A percentile compares a stretch with the other conserved stretches of the same genome.
Evolutionary conservation across 2,797 vertebrate genomes (phyloP).

Genomic region (Leuciscus waleckii): DNA sequence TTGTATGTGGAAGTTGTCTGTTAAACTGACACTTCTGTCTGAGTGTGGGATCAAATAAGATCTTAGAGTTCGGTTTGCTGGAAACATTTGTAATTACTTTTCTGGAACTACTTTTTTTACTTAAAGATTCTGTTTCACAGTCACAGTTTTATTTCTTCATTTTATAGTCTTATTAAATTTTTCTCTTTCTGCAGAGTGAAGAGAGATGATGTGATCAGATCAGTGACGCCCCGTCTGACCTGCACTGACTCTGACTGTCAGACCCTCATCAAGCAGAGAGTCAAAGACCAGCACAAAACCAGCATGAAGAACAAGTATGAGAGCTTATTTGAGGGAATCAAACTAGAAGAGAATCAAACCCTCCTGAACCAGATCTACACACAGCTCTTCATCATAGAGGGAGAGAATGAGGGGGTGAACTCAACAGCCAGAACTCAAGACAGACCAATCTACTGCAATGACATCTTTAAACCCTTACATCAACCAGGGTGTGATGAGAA

Average conservation of each 20-base stretch:
- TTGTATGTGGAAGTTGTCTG: not conserved
- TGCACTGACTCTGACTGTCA: not conserved
- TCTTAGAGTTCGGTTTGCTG: too few species aligned
- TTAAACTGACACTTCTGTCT: too few species aligned
- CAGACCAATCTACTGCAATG: not conserved
- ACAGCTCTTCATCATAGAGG: constrained; percentile 1
- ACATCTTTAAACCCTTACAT: not conserved
- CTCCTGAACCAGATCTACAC: not conserved
- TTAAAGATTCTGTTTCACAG: not conserved
- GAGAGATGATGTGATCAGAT: not conserved
- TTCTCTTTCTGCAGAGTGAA: not conserved
- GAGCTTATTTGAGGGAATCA: not conserved
- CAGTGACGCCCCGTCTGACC: not conserved
- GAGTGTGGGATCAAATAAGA: too few species aligned
- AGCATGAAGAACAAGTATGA: not conserved
- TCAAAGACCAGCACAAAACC: not conserved
- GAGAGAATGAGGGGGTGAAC: not conserved
- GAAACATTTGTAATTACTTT: too few species aligned
- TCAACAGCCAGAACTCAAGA: not conserved
- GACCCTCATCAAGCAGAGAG: not conserved
- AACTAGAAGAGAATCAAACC: not conserved
- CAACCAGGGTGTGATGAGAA: not conserved
- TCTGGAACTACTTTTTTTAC: not conserved
- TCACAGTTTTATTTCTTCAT: not conserved
- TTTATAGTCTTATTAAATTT: not conserved